Evolutionary conservation across 2,888 invertebrate species (phyloP), one percentile per base, ranked within the genome.

Genomic region (Megamerina dolium): DNA sequence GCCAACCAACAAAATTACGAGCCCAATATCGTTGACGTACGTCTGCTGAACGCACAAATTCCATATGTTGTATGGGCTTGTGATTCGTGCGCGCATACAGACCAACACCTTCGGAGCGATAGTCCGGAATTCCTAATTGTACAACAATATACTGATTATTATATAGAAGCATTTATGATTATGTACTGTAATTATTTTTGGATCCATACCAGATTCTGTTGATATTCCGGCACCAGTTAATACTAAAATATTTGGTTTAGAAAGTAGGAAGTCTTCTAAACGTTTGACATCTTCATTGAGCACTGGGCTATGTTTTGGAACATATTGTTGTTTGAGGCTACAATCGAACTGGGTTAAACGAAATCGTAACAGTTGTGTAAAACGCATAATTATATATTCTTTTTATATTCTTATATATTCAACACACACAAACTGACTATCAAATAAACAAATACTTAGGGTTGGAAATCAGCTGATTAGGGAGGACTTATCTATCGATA

Each of bases 201-300:
- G n/a, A n/a, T n/a, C n/a, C 30, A 36, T 47, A 82, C 83, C 83
- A 63, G 92, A 92, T 77, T 97, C 96, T 2, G 96, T 97, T 1
- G 96, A 96, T 58, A 96, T 83, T 21, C 96, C 97, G 52, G 96
- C 96, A 12, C 97, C 97, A 0, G 92, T 92, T 33, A 95, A 63
- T 1, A 69, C 68, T 14, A 91, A 74, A 35, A 87, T 72, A 56
- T 77, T 80, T 6, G 69, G 65, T 37, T 63, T 68, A 1, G 61
- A 56, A 3, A 62, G 31, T 1, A 71, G 45, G 31, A 71, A 71
- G 2, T 69, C 60, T 46, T 70, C 61, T n/a, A 71, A 41, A 0
- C 52, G 55, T 41, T 67, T 68, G 3, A 71, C 58, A 41, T 88
- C 87, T 50, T 75, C 72, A 16, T 73, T 69, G 17, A 74, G 71